Conservation (phyloP, 1,140 invertebrate species). For the Magallana ariakensis region DNA sequence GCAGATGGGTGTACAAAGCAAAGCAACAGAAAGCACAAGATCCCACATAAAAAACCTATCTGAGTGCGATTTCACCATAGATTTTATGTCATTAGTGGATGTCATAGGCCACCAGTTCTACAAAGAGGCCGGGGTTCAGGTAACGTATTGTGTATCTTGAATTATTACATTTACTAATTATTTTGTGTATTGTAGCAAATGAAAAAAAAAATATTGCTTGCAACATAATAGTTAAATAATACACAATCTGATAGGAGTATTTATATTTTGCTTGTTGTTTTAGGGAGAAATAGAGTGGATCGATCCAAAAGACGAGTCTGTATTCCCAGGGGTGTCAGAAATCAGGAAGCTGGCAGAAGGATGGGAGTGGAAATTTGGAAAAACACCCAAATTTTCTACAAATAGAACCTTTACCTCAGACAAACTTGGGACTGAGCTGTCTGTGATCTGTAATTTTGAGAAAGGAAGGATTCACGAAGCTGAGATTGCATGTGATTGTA, state of each 20-base stretch:
- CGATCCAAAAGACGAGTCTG: slow-evolving; percentile 88
- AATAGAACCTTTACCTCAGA: slow-evolving; percentile 49
- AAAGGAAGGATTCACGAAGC: neutral
- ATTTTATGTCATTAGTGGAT: slow-evolving; percentile 81
- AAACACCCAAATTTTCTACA: slow-evolving; percentile 89
- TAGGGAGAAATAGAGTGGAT: slow-evolving; percentile 83
- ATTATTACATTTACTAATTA: too few species aligned
- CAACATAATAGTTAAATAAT: too few species aligned
- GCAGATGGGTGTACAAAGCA: slow-evolving; percentile 84
- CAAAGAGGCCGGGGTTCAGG: slow-evolving; percentile 41
- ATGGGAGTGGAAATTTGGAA: slow-evolving; percentile 95
- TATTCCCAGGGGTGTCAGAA: slow-evolving; percentile 89
- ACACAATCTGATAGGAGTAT: too few species aligned
- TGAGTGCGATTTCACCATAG: slow-evolving; percentile 86
- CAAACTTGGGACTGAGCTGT: neutral
- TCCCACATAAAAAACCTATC: slow-evolving; percentile 88
- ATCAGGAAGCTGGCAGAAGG: slow-evolving; percentile 85
- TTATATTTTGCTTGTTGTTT: slow-evolving; percentile 30
- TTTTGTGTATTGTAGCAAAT: too few species aligned
- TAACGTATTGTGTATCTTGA: neutral
- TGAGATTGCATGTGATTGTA: neutral
- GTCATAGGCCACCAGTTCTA: slow-evolving; percentile 85
- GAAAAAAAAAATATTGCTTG: too few species aligned
- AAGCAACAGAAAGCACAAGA: slow-evolving; percentile 89
- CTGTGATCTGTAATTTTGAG: slow-evolving; percentile 9